Percentiles rank a stretch among this genome's conserved stretches.
Conservation (phyloP, 2,113 vertebrate genomes). For the Agelaius phoeniceus region DNA sequence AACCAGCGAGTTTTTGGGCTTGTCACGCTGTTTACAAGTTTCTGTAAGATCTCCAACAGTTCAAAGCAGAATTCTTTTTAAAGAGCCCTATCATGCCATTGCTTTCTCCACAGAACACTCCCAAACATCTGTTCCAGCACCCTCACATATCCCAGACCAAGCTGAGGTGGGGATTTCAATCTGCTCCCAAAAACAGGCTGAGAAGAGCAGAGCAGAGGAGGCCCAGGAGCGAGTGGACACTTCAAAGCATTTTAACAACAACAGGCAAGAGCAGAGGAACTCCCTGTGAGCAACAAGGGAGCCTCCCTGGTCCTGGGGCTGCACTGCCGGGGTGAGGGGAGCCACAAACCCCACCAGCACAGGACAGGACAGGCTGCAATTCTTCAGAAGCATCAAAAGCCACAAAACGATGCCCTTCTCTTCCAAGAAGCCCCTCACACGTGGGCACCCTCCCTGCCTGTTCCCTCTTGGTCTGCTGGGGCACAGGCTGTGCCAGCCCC, state of each 20-base stretch:
- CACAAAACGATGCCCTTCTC: background rate
- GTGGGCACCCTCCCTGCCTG: too few species aligned
- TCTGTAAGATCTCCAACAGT: accelerated
- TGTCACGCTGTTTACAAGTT: background rate
- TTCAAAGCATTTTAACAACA: background rate
- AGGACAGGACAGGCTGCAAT: accelerated
- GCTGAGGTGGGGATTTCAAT: background rate
- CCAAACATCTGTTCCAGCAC: background rate
- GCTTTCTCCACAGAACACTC: background rate
- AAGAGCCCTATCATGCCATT: accelerated
- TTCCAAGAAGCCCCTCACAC: background rate
- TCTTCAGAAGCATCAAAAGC: background rate
- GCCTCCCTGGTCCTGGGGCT: accelerated
- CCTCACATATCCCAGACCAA: accelerated
- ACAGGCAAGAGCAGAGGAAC: background rate
- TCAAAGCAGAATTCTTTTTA: background rate
- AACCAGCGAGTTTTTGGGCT: background rate
- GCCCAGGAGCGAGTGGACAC: accelerated
- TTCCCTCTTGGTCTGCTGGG: background rate
- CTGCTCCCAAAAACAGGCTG: background rate
- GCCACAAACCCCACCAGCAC: accelerated
- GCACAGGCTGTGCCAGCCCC: background rate
- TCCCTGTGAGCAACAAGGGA: background rate
- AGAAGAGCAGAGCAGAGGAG: background rate
- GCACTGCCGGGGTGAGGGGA: background rate